Evolutionary conservation across 2,888 invertebrate species (phyloP).

Genomic region (Tipula confusa): DNA sequence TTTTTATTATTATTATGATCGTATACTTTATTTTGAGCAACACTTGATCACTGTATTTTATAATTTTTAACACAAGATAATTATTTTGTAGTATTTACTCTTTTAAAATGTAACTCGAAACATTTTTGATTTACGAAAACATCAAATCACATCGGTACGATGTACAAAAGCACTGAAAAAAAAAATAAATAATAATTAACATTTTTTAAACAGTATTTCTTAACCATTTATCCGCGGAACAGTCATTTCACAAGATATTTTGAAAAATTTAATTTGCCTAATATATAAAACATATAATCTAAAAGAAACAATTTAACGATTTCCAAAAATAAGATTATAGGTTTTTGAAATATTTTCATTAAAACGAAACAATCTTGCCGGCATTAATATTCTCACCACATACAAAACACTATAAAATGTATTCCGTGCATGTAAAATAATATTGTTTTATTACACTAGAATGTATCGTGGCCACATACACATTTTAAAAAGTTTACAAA

Average conservation of each 20-base stretch:
- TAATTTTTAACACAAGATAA: background rate
- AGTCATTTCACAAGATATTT: background rate
- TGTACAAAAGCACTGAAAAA: background rate
- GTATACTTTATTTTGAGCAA: background rate
- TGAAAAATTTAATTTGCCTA: too few species aligned
- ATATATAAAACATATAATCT: background rate
- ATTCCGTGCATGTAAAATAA: background rate
- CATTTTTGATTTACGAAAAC: background rate
- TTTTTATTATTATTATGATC: background rate
- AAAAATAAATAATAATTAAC: background rate
- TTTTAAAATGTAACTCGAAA: background rate
- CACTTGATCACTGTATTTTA: background rate
- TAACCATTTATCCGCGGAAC: background rate
- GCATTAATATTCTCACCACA: slow-evolving; percentile 12
- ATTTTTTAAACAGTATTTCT: background rate
- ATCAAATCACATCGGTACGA: background rate
- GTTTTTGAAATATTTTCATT: background rate
- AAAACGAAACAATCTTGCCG: background rate
- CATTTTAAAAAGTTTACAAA: background rate
- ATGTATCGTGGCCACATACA: background rate
- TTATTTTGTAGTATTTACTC: background rate
- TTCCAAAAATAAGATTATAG: background rate
- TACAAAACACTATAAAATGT: background rate
- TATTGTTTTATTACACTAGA: background rate
- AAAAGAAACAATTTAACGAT: background rate